Evolutionary conservation across 2,113 vertebrate genomes (phyloP).

Genomic region (Leptocoma aspasia): DNA sequence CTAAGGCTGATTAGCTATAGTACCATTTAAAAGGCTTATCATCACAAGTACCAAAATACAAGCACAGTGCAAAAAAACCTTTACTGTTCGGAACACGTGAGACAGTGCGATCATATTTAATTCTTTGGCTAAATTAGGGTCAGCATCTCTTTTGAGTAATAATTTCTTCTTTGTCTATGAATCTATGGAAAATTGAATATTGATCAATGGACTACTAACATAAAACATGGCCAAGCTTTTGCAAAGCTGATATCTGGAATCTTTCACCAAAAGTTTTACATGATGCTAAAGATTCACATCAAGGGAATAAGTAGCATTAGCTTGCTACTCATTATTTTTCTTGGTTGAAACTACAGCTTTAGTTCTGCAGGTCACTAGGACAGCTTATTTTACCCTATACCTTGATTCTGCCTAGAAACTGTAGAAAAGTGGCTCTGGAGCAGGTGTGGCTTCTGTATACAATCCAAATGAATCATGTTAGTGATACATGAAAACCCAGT

Average conservation of each 20-base stretch:
- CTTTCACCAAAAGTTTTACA: not conserved
- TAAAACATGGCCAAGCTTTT: not conserved
- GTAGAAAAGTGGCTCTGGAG: not conserved
- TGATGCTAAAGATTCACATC: not conserved
- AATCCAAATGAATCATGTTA: not conserved
- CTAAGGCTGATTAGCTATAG: not conserved
- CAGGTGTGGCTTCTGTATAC: not conserved
- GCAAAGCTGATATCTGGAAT: not conserved
- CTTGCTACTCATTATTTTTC: not conserved
- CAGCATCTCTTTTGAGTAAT: not conserved
- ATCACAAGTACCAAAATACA: not conserved
- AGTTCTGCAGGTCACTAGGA: not conserved
- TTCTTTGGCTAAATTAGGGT: not conserved
- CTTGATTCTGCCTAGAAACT: not conserved
- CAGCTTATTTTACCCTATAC: not conserved
- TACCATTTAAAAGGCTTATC: not conserved
- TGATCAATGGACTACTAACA: not conserved
- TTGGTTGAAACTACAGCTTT: not conserved
- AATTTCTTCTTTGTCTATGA: not conserved
- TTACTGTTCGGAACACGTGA: not conserved
- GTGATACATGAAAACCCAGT: not conserved
- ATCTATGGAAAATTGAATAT: not conserved
- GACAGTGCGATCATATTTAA: fast-evolving
- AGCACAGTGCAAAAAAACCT: not conserved
- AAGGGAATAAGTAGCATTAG: not conserved